A percentile compares a stretch with the other conserved stretches of the same genome.
Conservation (phyloP, 1,140 invertebrate genomes). For the Meteorus sp. region DNA sequence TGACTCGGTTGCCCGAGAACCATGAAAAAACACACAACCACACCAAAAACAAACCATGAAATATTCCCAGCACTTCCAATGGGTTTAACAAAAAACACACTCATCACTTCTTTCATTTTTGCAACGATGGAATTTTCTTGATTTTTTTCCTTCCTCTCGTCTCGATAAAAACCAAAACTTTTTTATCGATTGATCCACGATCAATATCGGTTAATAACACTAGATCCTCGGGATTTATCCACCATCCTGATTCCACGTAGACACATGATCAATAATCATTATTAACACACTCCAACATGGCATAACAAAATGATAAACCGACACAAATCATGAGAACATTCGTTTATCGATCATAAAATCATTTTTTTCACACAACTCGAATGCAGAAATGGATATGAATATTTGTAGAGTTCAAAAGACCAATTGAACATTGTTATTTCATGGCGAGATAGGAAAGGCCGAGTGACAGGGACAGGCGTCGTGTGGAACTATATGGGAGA, state of each 20-base stretch:
- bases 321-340: no score
- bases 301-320: constrained; percentile 1
- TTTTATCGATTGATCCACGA: not conserved
- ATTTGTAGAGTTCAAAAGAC: no score
- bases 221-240: no score
- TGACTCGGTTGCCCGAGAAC: constrained; percentile 36
- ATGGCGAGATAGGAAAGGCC: no score
- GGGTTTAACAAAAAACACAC: not conserved
- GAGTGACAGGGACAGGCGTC: constrained; percentile 25
- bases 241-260: not conserved
- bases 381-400: no score
- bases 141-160: no score
- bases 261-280: no score
- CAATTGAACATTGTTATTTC: no score
- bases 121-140: not conserved
- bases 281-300: not conserved
- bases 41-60: constrained; percentile 47
- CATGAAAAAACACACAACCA: constrained; percentile 43
- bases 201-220: not conserved
- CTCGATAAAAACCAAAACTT: not conserved
- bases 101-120: constrained; percentile 5
- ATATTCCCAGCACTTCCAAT: constrained; percentile 38
- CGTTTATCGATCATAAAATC: no score
- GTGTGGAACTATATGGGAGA: not conserved
- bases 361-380: no score